Conservation (phyloP, 2,888 invertebrate species). For the Eretmocerus hayati region DNA sequence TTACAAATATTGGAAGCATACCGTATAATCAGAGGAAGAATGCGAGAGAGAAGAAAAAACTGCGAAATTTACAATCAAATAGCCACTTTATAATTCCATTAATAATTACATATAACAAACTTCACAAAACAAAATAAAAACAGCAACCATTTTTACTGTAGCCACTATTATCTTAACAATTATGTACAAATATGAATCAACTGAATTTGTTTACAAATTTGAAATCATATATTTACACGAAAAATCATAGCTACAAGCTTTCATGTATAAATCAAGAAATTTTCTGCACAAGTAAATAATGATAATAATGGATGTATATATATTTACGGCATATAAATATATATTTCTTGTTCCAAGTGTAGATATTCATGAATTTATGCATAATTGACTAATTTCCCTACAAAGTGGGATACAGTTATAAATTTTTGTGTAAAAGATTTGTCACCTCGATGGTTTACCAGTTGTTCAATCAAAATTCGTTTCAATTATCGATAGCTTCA, state of each 20-base stretch:
- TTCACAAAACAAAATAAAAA: conserved; percentile 24
- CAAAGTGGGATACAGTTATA: conserved; percentile 23
- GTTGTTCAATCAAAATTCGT: conserved; percentile 17
- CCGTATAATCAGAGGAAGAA: too few species aligned
- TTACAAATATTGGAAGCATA: too few species aligned
- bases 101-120: conserved; percentile 24
- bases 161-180: conserved; percentile 22
- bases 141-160: conserved; percentile 23
- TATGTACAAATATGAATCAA: conserved; percentile 24
- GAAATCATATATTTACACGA: conserved; percentile 24
- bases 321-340: conserved; percentile 20
- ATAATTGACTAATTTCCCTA: conserved; percentile 30
- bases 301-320: conserved; percentile 19
- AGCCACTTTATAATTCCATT: conserved; percentile 23
- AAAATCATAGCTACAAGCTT: conserved; percentile 22
- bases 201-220: conserved; percentile 23
- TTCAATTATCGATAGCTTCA: conserved; percentile 4
- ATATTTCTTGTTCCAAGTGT: conserved; percentile 16
- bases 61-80: conserved; percentile 17
- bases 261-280: conserved; percentile 18
- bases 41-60: too few species aligned
- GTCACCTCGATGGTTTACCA: conserved; percentile 18
- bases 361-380: conserved; percentile 26
- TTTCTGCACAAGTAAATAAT: conserved; percentile 16
- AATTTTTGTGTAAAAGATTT: conserved; percentile 23